Conservation (phyloP, 2,113 vertebrate species). For the Dicaeum eximium region DNA sequence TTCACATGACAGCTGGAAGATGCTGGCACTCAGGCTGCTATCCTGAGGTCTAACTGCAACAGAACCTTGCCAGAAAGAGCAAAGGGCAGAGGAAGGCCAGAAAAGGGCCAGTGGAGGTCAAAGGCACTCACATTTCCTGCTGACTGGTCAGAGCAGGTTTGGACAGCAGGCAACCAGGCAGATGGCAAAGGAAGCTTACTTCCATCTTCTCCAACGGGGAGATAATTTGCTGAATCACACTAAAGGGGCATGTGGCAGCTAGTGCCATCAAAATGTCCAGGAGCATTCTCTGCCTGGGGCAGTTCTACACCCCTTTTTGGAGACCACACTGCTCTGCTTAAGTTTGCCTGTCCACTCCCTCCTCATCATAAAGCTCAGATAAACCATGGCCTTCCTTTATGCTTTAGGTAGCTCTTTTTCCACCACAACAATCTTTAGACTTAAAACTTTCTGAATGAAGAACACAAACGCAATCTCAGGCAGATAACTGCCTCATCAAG, state of each 20-base stretch:
- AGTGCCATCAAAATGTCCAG: fast-evolving
- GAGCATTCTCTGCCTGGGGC: neutral
- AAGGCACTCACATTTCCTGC: neutral
- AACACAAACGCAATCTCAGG: neutral
- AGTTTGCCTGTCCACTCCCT: neutral
- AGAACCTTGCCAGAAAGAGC: neutral
- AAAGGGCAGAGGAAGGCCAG: neutral
- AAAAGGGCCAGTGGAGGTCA: neutral
- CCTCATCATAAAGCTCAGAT: neutral
- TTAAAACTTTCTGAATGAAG: neutral
- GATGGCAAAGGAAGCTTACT: neutral
- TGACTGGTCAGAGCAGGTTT: neutral
- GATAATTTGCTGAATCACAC: neutral
- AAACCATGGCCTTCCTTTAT: neutral
- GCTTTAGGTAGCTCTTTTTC: neutral
- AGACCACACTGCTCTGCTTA: neutral
- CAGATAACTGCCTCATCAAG: neutral
- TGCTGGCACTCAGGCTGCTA: neutral
- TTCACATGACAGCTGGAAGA: neutral
- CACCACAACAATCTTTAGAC: neutral
- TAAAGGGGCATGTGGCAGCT: neutral
- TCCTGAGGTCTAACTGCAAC: neutral
- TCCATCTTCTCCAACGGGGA: neutral
- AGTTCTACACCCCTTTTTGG: neutral
- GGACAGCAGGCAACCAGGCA: neutral